These are phyloP conservation scores for Brachyalestes nurse DNA, from an alignment of 2,797 vertebrate species.

Conservation along the genomic window DNA sequence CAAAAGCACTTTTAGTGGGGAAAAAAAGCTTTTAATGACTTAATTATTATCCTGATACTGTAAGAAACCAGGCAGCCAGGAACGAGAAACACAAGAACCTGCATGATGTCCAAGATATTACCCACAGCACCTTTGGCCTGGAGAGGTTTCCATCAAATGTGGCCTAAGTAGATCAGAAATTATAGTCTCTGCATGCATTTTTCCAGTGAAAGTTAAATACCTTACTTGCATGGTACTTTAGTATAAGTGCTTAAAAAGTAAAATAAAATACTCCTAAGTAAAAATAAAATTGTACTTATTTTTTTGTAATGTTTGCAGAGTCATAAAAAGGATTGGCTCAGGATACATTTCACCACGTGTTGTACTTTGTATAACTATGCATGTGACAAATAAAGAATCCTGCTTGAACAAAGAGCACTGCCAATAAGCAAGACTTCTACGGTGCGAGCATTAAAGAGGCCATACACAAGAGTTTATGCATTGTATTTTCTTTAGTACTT, in stretches of 20 bases:
- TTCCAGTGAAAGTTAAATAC: neutral
- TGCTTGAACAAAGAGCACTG: neutral
- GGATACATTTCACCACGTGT: too few species aligned
- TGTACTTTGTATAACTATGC: too few species aligned
- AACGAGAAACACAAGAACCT: neutral
- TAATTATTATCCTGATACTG: neutral
- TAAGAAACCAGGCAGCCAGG: neutral
- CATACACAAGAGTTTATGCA: constrained; percentile 63
- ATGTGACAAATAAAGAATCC: too few species aligned
- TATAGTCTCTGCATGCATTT: neutral
- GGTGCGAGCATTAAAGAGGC: constrained; percentile 49
- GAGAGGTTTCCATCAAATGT: neutral
- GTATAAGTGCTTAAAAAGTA: too few species aligned
- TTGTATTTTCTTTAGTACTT: constrained; percentile 84
- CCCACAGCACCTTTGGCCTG: neutral
- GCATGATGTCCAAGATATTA: neutral
- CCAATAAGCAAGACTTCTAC: neutral
- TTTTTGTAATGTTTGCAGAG: too few species aligned
- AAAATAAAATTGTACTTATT: too few species aligned
- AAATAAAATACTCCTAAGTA: too few species aligned
- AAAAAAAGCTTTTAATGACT: neutral
- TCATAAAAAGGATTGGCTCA: too few species aligned
- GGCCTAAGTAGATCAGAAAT: neutral
- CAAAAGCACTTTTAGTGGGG: neutral
- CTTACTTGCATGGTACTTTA: neutral